These are phyloP conservation scores for Ptychoptera contaminata DNA, from an alignment of 2,888 invertebrate species.

Conservation along the genomic window DNA sequence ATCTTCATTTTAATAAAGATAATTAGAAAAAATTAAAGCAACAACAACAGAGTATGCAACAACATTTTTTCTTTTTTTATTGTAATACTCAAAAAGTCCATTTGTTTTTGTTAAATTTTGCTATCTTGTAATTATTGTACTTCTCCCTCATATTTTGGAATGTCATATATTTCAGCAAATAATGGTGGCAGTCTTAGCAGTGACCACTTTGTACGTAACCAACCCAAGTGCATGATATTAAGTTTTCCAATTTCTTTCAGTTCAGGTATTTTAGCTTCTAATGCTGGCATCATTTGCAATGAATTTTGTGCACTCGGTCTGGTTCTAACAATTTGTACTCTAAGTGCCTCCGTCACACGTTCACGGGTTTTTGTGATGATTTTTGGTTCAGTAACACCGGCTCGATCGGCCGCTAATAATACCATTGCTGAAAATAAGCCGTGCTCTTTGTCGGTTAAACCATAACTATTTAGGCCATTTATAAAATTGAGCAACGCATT, in stretches of 20 bases:
- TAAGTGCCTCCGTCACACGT: conserved; percentile 72
- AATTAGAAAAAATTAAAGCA: too few relatives aligned
- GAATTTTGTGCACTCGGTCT: conserved; percentile 27
- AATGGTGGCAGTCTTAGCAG: conserved; percentile 75
- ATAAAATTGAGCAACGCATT: conserved; percentile 68
- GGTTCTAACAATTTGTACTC: conserved; percentile 47
- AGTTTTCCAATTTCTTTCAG: conserved; percentile 63
- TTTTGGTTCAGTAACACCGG: conserved; percentile 65
- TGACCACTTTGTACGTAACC: conserved; percentile 83
- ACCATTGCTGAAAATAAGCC: conserved; percentile 79
- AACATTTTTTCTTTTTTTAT: too few relatives aligned
- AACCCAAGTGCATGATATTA: conserved; percentile 71
- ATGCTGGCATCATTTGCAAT: conserved; percentile 31
- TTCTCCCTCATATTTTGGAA: conserved; percentile 70
- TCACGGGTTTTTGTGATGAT: conserved; percentile 65
- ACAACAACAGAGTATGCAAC: too few relatives aligned
- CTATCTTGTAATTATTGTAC: conserved; percentile 5
- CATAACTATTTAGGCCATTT: conserved; percentile 53
- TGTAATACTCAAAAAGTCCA: too few relatives aligned
- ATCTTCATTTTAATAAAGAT: too few relatives aligned
- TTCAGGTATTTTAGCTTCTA: conserved; percentile 52
- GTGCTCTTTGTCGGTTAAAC: conserved; percentile 77
- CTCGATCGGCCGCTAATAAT: conserved; percentile 63
- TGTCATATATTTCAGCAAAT: conserved; percentile 94
- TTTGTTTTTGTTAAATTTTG: too few relatives aligned